Percentiles rank a stretch among this genome's conserved stretches.
Evolutionary conservation across 2,797 vertebrate genomes (phyloP).

Genomic region (Garrulus glandarius): DNA sequence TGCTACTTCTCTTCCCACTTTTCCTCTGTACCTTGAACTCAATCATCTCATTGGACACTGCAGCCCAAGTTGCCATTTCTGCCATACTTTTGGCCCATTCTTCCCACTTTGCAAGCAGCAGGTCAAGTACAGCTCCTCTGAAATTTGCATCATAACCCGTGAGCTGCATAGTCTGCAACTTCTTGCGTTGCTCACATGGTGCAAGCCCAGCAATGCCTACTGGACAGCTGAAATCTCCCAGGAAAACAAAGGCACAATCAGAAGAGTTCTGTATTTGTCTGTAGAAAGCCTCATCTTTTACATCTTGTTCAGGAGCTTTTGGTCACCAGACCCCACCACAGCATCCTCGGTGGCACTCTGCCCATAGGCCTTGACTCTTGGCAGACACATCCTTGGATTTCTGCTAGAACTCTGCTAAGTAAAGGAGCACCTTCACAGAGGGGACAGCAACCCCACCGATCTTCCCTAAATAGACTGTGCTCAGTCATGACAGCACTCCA

Average conservation of each 20-base stretch:
- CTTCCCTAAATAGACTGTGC: background rate
- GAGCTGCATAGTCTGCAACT: background rate
- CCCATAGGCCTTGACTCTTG: background rate
- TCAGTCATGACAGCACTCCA: background rate
- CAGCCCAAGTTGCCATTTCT: background rate
- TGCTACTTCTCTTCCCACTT: background rate
- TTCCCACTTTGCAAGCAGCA: background rate
- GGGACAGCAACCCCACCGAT: background rate
- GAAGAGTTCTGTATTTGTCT: background rate
- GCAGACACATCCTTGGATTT: background rate
- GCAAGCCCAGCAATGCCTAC: background rate
- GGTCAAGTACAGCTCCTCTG: background rate
- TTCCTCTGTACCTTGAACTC: background rate
- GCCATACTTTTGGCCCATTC: background rate
- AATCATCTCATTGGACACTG: background rate
- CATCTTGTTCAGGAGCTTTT: background rate
- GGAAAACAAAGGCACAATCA: background rate
- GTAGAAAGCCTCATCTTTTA: background rate
- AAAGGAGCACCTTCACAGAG: background rate
- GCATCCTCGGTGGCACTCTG: background rate
- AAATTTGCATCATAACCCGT: background rate
- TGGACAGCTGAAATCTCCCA: background rate
- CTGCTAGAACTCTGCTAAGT: background rate
- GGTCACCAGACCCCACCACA: background rate
- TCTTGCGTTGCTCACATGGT: background rate